phyloP scores from a whole-genome alignment of 2,888 invertebrate species.

The Acholoe squamosa region DNA sequence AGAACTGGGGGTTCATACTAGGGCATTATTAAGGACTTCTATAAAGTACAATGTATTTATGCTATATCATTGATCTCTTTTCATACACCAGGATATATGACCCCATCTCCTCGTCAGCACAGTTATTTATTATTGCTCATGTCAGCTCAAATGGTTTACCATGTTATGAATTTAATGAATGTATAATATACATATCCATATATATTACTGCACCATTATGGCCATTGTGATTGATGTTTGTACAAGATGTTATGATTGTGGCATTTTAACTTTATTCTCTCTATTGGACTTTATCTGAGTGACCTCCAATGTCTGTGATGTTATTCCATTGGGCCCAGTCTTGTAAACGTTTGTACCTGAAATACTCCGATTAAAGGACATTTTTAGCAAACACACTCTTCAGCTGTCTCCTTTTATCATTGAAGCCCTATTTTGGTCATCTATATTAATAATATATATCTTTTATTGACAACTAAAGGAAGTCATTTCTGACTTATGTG shows the following conservation, averaged over 20 bases:
- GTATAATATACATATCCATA: too few relatives aligned
- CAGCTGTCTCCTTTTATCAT: too few relatives aligned
- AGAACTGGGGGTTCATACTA: background rate
- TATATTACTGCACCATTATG: background rate
- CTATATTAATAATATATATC: too few relatives aligned
- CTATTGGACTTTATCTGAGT: background rate
- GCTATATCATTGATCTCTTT: too few relatives aligned
- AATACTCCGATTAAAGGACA: slow-evolving; percentile 39
- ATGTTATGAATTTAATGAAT: too few relatives aligned
- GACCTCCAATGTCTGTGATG: slow-evolving; percentile 47
- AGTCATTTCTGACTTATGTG: too few relatives aligned
- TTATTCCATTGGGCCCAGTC: background rate
- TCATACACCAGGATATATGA: too few relatives aligned
- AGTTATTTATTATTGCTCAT: background rate
- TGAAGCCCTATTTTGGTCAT: too few relatives aligned
- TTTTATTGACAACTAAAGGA: too few relatives aligned
- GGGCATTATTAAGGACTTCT: background rate
- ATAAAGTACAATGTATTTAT: too few relatives aligned
- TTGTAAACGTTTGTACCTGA: slow-evolving; percentile 19
- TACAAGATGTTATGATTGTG: background rate
- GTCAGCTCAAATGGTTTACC: too few relatives aligned
- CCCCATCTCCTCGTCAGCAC: too few relatives aligned
- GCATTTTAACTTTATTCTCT: background rate
- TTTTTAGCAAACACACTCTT: background rate
- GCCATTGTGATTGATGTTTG: slow-evolving; percentile 41